Evolutionary conservation across 2,888 invertebrate species (phyloP), one percentile per base, ranked within the genome.

Genomic region (Synanthedon andrenaeformis): DNA sequence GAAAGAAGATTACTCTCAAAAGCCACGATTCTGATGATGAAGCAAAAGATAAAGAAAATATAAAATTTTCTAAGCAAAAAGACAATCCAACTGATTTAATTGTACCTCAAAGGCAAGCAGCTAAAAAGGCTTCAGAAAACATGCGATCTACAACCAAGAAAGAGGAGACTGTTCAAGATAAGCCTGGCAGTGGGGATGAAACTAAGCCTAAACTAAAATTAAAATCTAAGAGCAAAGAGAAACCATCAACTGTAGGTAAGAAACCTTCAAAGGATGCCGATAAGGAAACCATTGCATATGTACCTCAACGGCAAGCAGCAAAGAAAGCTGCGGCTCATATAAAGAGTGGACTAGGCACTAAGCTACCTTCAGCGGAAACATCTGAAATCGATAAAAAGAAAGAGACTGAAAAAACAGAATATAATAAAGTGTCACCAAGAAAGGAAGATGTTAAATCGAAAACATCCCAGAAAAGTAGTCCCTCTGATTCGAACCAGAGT

Each of bases 321-420:
- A 96, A 96, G 74, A 96, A 96, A 74, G 96, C 96, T 0, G 95
- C 96, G 1, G 96, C 96, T 65, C 95, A 95, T 69, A 94, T 96
- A 54, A 95, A 96, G 73, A 94, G 94, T 74, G 94, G 93, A 6
- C 85, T 93, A 62, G 92, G 92, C 58, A 89, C 67, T 52, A 88
- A 88, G 59, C 58, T 89, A 63, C 89, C 89, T 41, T 65, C 72
- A 49, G 62, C 72, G 1, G 88, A 82, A 59, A 70, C 65, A 59
- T 62, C 65, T 51, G 87, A 86, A 10, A 35, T 35, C 35, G 35
- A 35, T 35, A 35, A 35, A 10, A 79, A 82, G 67, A 81, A 77
- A 57, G 76, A 86, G 53, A 56, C 54, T n/a, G 79, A 78, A 13
- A 83, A 82, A 57, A 56, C 65, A 8, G 82, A 83, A 48, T 59